Evolutionary conservation across 2,113 vertebrate species (phyloP), one percentile per base, ranked within the genome.

Genomic region (Cricetomys ansorgei): DNA sequence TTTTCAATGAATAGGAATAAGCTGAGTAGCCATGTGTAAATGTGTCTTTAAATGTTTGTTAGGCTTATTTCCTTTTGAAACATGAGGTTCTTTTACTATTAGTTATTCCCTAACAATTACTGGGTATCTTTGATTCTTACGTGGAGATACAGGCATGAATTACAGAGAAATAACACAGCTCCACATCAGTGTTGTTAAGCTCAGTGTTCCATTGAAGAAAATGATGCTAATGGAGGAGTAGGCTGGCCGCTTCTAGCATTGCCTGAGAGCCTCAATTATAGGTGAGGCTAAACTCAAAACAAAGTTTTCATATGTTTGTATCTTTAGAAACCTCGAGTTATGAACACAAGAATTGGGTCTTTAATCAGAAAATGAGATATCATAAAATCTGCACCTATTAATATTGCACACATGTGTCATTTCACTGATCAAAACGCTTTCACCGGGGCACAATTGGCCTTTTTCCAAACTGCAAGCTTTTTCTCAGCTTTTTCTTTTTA

Each of bases 401-500:
- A 99, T 99, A 99, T 99, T 99, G 98, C 98, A 99, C 98, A 98
- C 98, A 99, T 99, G 98, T 99, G 98, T 98, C 98, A 98, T 98
- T 99, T 98, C 97, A 97, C 96, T 98, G 98, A 98, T 99, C 98
- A 98, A 98, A 99, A 98, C 98, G 97, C 98, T 98, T 98, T 98
- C 94, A 40, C 98, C 34, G 0, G 98, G 98, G 96, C 95, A 98
- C 98, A 98, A 98, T 98, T 99, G 98, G 98, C 98, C 96, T 98
- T 98, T 98, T 98, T 98, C 98, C 98, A 99, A 99, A 98, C 98
- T 97, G 98, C 98, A 98, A 98, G 98, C 98, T 98, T 98, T 98
- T 98, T 98, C 98, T 98, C 98, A 98, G 98, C 98, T 98, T 98
- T 98, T 98, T 97, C 98, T 98, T 98, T 98, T 98, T 96, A 97